A percentile compares a stretch with the other conserved stretches of the same genome.
Conservation (phyloP, 1,140 invertebrate species). For the Drosophila sp. region DNA sequence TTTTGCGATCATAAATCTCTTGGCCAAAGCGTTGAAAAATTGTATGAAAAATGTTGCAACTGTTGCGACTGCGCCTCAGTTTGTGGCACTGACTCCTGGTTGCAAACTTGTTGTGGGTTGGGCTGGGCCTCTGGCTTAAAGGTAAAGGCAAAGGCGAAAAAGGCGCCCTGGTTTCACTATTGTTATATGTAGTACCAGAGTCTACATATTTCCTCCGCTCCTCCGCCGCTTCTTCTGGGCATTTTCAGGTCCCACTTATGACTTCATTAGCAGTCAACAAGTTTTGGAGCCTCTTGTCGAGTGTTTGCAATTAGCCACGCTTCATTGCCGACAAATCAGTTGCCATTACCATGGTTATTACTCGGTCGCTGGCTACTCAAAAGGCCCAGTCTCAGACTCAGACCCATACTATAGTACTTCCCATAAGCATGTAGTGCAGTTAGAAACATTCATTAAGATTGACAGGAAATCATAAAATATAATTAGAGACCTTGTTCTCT, state of each 20-base stretch:
- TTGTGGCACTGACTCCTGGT: conserved; percentile 25
- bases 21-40: conserved; percentile 74
- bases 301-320: conserved; percentile 75
- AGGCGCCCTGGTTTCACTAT: conserved; percentile 47
- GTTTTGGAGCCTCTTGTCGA: conserved; percentile 53
- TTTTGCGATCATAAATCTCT: conserved; percentile 72
- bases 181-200: conserved; percentile 20
- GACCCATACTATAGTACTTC: no score
- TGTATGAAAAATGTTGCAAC: conserved; percentile 58
- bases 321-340: conserved; percentile 73
- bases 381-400: not conserved
- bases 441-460: conserved; percentile 67
- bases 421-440: conserved; percentile 39
- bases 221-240: not conserved
- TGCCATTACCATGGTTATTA: conserved; percentile 48
- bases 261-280: conserved; percentile 77
- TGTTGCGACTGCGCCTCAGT: conserved; percentile 49
- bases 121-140: conserved; percentile 23
- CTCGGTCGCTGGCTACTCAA: conserved; percentile 3
- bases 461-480: conserved; percentile 80
- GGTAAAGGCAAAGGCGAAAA: not conserved
- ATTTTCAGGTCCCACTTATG: conserved; percentile 50
- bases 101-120: conserved; percentile 29
- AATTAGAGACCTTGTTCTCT: conserved; percentile 59
- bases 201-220: not conserved